A percentile compares a stretch with the other conserved stretches of the same genome.
Evolutionary conservation across 2,113 vertebrate species (phyloP).

Genomic region (Drymodes brunneopygia): DNA sequence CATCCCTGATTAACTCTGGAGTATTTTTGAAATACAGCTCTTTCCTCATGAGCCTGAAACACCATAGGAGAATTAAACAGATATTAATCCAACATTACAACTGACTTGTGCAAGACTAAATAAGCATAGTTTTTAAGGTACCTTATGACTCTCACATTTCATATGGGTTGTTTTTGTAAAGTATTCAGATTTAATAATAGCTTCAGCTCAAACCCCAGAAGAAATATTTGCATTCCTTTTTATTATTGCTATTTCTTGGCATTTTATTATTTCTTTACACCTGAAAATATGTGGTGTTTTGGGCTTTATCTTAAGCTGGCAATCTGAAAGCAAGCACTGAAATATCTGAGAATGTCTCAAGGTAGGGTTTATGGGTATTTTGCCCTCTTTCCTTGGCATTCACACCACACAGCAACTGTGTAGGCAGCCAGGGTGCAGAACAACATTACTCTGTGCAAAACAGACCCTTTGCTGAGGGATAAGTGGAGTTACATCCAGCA

Average conservation of each 20-base stretch:
- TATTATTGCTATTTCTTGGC: not conserved
- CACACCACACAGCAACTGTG: not conserved
- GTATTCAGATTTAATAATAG: not conserved
- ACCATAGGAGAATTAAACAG: constrained; percentile 12
- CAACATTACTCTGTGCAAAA: not conserved
- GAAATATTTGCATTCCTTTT: not conserved
- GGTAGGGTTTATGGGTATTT: not conserved
- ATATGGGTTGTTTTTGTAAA: not conserved
- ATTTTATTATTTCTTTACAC: not conserved
- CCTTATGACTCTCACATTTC: not conserved
- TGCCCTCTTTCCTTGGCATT: not conserved
- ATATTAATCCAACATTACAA: not conserved
- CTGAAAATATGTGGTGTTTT: not conserved
- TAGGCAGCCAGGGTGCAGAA: not conserved
- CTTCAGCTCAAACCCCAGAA: not conserved
- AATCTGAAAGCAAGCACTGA: not conserved
- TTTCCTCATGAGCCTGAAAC: constrained; percentile 28
- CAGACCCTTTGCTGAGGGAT: not conserved
- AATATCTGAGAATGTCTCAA: not conserved
- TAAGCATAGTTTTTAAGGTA: not conserved
- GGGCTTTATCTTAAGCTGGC: not conserved
- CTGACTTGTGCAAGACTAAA: not conserved
- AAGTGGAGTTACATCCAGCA: not conserved
- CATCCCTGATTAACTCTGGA: constrained; percentile 36
- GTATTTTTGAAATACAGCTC: constrained; percentile 16